These are phyloP conservation scores for Bovichtus diacanthus DNA, from an alignment of 2,797 vertebrate genomes.

Conservation along the genomic window DNA sequence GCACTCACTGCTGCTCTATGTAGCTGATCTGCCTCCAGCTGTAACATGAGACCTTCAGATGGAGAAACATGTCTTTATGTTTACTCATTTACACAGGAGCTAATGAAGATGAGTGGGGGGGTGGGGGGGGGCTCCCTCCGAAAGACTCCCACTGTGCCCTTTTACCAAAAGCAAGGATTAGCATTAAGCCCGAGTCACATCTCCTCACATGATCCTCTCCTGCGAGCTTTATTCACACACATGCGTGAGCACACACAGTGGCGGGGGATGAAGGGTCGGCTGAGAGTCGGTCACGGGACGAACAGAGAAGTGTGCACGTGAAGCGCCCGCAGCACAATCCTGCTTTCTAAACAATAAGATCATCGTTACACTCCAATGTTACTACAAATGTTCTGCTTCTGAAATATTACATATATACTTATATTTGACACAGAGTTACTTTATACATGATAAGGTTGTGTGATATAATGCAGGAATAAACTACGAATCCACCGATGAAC, in stretches of 20 bases:
- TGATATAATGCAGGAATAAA: too few relatives aligned
- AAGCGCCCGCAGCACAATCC: constrained; percentile 2
- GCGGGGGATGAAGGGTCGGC: constrained; percentile 33
- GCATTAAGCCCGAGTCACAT: constrained; percentile 82
- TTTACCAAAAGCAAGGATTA: constrained; percentile 83
- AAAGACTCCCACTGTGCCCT: constrained; percentile 77
- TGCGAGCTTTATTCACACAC: constrained; percentile 67
- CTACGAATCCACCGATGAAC: too few relatives aligned
- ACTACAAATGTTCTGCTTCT: too few relatives aligned
- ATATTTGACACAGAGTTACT: too few relatives aligned
- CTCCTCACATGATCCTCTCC: constrained; percentile 82
- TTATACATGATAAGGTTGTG: too few relatives aligned
- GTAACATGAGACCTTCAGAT: too few relatives aligned
- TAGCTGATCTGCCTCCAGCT: too few relatives aligned
- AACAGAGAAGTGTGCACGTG: constrained; percentile 22
- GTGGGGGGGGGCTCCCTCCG: too few relatives aligned
- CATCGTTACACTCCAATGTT: too few relatives aligned
- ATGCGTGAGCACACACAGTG: constrained; percentile 32
- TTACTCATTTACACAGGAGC: neutral
- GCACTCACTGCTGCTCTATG: too few relatives aligned
- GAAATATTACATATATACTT: too few relatives aligned
- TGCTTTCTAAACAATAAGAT: neutral
- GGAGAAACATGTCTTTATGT: neutral
- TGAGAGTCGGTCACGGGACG: constrained; percentile 62
- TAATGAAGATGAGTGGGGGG: too few relatives aligned